Evolutionary conservation across 2,797 vertebrate species (phyloP).

Genomic region (Pseudochirops corinnae): DNA sequence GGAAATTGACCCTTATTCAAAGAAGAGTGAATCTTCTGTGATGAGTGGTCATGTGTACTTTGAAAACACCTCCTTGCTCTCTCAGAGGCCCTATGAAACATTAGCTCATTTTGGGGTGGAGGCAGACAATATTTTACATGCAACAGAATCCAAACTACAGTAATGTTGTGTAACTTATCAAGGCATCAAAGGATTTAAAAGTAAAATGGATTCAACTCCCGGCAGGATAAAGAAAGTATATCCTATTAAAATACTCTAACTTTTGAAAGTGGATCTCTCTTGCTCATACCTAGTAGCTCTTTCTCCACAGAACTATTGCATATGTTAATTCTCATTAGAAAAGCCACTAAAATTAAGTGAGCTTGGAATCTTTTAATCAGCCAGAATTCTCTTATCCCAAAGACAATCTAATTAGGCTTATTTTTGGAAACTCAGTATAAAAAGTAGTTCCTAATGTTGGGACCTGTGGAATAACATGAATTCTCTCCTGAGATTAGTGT

Average conservation of each 20-base stretch:
- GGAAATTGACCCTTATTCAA: conserved; percentile 46
- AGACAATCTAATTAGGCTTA: background rate
- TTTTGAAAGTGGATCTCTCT: conserved; percentile 4
- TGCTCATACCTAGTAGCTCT: conserved; percentile 23
- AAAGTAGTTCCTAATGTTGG: conserved; percentile 15
- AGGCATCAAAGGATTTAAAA: conserved; percentile 38
- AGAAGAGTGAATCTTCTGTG: conserved; percentile 28
- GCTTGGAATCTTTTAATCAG: background rate
- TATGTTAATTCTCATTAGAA: background rate
- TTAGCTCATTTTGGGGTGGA: background rate
- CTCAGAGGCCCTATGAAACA: background rate
- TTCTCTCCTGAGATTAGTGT: conserved; percentile 16
- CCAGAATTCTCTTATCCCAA: background rate
- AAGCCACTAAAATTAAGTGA: background rate
- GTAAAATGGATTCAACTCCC: background rate
- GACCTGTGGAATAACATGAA: conserved; percentile 1
- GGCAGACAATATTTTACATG: conserved; percentile 28
- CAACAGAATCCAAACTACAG: conserved; percentile 10
- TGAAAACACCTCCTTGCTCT: conserved; percentile 26
- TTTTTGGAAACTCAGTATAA: background rate
- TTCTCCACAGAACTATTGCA: conserved; percentile 2
- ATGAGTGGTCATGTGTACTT: conserved; percentile 17
- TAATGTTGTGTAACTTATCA: conserved; percentile 20
- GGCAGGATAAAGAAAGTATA: background rate
- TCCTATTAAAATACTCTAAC: conserved; percentile 28